Base-by-base conservation (phyloP, 2,797 vertebrate species). In the Chelmon rostratus region DNA sequence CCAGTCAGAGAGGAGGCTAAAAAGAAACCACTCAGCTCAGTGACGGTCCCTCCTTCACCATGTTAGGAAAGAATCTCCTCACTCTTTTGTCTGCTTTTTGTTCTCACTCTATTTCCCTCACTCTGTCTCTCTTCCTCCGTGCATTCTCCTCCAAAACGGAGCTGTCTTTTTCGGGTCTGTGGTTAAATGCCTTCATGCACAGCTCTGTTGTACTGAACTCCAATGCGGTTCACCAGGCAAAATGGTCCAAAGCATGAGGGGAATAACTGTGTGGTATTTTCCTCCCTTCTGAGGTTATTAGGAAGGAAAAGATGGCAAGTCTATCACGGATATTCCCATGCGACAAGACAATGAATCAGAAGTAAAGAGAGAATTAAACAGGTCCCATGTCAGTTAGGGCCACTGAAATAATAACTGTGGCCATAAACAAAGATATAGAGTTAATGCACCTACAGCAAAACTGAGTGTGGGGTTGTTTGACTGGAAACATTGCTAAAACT, bases 101-200 rank as follows among this genome's bases (percentile, higher is more conserved):
- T 74, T 76, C 56, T 70, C 47, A 58, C 53, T 62, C 13, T 13
- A 8, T 61, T 53, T 53, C 53, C 37, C 47, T 42, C 15, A n/a
- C 58, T 76, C 49, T 53, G 2, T 44, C 64, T 72, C 49, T 53
- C 46, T 69, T 35, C 44, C 52, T 38, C 42, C 25, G 8, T 44
- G 11, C 35, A 64, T 44, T 58, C 58, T 67, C 61, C 38, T 84
- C 49, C 56, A 73, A 10, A 81, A 79, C 82, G 18, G 61, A 82
- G 71, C 78, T 40, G 72, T 87, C 82, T 13, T 81, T 33, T 53
- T 62, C 7, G 50, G 56, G 56, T 74, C 85, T 89, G 86, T 85
- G 88, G 92, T 89, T 61, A 71, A 79, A 92, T 88, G 86, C 85
- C 87, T 92, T 81, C 82, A 79, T 91, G 89, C 89, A 61, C 56